phyloP scores from a whole-genome alignment of 1,140 invertebrate species.

The Ostrea edulis region DNA sequence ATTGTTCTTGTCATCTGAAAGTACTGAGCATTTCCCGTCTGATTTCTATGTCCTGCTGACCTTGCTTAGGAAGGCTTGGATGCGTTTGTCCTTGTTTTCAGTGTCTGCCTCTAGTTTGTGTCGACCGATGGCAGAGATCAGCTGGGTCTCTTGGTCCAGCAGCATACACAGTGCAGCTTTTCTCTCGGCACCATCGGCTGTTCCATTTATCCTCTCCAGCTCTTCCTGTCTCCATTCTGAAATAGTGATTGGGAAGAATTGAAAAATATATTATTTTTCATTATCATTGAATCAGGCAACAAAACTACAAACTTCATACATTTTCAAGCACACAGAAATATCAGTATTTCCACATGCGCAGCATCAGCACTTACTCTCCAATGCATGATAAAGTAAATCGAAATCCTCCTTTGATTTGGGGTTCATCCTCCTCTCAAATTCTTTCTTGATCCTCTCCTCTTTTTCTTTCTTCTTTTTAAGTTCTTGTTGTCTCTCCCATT shows the following conservation, averaged over 20 bases:
- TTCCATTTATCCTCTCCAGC: slow-evolving; percentile 75
- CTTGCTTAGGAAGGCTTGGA: slow-evolving; percentile 78
- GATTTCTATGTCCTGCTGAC: slow-evolving; percentile 55
- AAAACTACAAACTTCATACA: too few relatives aligned
- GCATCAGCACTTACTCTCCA: slow-evolving; percentile 75
- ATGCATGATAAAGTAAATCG: slow-evolving; percentile 78
- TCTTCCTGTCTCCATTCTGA: slow-evolving; percentile 79
- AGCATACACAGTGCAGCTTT: slow-evolving; percentile 79
- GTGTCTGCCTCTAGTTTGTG: slow-evolving; percentile 77
- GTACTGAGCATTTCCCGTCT: too few relatives aligned
- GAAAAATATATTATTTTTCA: too few relatives aligned
- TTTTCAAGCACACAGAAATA: too few relatives aligned
- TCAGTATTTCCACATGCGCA: too few relatives aligned
- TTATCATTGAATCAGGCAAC: too few relatives aligned
- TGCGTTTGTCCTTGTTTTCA: slow-evolving; percentile 76
- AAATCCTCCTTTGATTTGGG: slow-evolving; percentile 80
- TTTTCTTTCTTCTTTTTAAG: slow-evolving; percentile 78
- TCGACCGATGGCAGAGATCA: slow-evolving; percentile 78
- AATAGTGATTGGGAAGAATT: slow-evolving; percentile 37
- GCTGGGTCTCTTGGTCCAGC: slow-evolving; percentile 79
- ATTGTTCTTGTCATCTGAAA: too few relatives aligned
- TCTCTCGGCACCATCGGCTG: slow-evolving; percentile 75
- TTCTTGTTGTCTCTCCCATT: slow-evolving; percentile 77
- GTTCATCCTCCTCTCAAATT: slow-evolving; percentile 79
- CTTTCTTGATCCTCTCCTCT: slow-evolving; percentile 76